Base-by-base conservation (phyloP, 2,113 vertebrate genomes). In the Hirundichthys speculiger region DNA sequence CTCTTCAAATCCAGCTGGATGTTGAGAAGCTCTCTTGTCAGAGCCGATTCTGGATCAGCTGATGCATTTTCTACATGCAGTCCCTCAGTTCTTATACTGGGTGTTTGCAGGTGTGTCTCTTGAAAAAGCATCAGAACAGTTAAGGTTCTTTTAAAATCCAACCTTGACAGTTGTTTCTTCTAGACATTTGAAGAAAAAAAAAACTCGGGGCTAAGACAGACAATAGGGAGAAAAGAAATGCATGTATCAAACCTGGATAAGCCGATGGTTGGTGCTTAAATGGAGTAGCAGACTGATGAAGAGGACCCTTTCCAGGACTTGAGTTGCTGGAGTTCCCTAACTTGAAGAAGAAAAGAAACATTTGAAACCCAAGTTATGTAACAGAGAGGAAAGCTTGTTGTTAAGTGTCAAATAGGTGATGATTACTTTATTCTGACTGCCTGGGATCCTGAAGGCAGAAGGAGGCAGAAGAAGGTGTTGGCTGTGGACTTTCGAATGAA, bases 1-100 rank as follows among this genome's bases (percentile, higher is more conserved):
- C 81, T 84, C 58, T 90, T 91, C 93, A 99, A 88, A 54, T 94
- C 93, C 75, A 85, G 80, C 63, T 90, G 90, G 64, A 99, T 97
- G 42, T 59, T 75, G 18, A 43, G 81, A 5, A 99, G 93, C 70
- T 99, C 96, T 8, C 39, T 83, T 34, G 90, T 92, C 43, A 98
- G 79, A 46, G 70, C n/a, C 48, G 87, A 53, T 59, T 69, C 54
- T 25, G 85, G 30, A 34, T 82, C 47, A 0, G 0, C 2, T 60
- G 40, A 34, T 54, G 25, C 61, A 24, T 67, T 46, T 40, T 76
- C 21, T 8, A 41, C 13, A 50, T 43, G 16, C 45, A 56, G 53
- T 40, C 54, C 39, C 15, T 73, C 67, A 12, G 48, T 61, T n/a
- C 57, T 49, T 67, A 60, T 69, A 34, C 50, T 57, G 13, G 55